Evolutionary conservation across 2,113 vertebrate genomes (phyloP), one percentile per base, ranked within the genome.

Genomic region (Ellobius talpinus): DNA sequence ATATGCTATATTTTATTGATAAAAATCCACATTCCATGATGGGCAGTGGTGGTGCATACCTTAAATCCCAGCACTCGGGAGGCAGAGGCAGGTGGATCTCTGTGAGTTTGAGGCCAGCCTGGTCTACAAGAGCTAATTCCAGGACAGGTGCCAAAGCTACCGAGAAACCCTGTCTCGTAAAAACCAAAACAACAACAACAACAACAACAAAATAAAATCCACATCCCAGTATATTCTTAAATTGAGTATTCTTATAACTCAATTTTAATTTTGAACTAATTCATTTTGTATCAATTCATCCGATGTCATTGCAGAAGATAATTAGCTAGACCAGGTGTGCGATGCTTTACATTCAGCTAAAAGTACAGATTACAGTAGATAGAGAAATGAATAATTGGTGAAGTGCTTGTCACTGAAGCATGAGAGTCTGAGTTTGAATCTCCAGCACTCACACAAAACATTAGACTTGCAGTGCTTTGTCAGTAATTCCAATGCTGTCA

Each of bases 181-280:
- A 58, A 58, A 58, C 58, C 58, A 58, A 58, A 58, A 4, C 17
- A 50, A 50, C 5, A 17, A 55, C 55, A 55, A 58, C 55, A 58
- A 19, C 58, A 58, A 7, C 55, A 55, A 55, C 52, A 58, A 58
- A 6, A 50, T 11, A 84, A 81, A 82, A 52, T 76, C 11, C 23
- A 13, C n/a, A 11, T 82, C 61, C 52, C 5, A 33, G 8, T n/a
- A 86, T 63, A 8, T 39, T 90, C 72, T 89, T 42, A 95, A 89
- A 70, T 58, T 95, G 45, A 77, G 50, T 61, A 29, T 55, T 68
- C 87, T 31, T 76, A 23, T 74, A 47, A 52, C 39, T 4, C 90
- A 52, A 81, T 47, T 95, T 96, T 50, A 94, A 81, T 70, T 88
- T 86, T 61, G 82, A 70, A 74, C 66, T 73, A 65, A 72, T 87